These are phyloP conservation scores for Gymnopithys bicolor DNA, from an alignment of 2,797 vertebrate genomes.

Conservation along the genomic window DNA sequence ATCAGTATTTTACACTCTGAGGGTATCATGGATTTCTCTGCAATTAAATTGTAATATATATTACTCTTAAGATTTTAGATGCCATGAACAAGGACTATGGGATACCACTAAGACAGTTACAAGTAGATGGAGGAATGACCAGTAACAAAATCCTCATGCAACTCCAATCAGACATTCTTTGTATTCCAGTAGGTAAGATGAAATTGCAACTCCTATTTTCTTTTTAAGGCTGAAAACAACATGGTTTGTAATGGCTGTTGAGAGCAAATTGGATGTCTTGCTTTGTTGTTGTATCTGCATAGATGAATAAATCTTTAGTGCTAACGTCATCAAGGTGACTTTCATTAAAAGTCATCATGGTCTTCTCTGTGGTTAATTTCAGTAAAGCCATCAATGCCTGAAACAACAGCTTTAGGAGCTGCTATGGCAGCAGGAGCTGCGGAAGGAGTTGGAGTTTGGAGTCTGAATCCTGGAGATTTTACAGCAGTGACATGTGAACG, in stretches of 20 bases:
- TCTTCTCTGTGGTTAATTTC: conserved; percentile 15
- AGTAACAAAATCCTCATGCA: conserved; percentile 95
- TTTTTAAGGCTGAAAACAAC: neutral
- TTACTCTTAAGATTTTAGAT: conserved; percentile 87
- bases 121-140: conserved; percentile 98
- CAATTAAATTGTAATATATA: neutral
- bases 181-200: conserved; percentile 93
- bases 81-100: conserved; percentile 97
- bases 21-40: neutral
- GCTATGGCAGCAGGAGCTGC: conserved; percentile 98
- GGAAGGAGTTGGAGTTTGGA: conserved; percentile 96
- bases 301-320: neutral
- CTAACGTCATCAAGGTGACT: neutral
- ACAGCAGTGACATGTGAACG: conserved; percentile 91
- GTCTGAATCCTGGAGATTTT: conserved; percentile 87
- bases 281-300: neutral
- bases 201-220: neutral
- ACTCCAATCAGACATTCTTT: conserved; percentile 95
- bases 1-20: neutral
- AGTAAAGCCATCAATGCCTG: conserved; percentile 97
- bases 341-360: neutral
- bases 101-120: conserved; percentile 90
- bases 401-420: conserved; percentile 95
- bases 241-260: neutral
- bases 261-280: neutral